Conservation (phyloP, 1,140 invertebrate species). For the Eupristina koningsbergeri region DNA sequence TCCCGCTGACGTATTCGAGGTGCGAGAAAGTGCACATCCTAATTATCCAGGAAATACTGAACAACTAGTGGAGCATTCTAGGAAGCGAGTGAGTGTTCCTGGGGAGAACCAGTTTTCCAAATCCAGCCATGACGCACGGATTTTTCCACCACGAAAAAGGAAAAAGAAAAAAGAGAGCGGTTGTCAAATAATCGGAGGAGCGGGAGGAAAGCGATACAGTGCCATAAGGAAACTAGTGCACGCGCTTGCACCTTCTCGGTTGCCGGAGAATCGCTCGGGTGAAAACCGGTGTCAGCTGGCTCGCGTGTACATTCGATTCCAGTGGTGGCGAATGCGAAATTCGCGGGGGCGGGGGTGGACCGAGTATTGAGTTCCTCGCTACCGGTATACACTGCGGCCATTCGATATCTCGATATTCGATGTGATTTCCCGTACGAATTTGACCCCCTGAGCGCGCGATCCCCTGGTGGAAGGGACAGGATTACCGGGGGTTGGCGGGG, state of each 20-base stretch:
- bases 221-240: slow-evolving; percentile 3
- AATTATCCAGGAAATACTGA: neutral
- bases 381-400: slow-evolving; percentile 65
- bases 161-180: neutral
- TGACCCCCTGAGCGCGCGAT: slow-evolving; percentile 55
- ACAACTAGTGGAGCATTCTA: neutral
- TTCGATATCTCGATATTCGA: slow-evolving; percentile 57
- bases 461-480: no score
- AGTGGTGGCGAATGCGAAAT: neutral
- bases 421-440: slow-evolving; percentile 61
- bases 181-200: neutral
- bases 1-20: neutral
- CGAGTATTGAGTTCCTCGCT: slow-evolving; percentile 63
- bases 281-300: slow-evolving; percentile 62
- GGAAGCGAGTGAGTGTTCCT: no score
- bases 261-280: slow-evolving; percentile 34
- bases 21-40: neutral
- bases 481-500: no score
- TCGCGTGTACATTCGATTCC: slow-evolving; percentile 51
- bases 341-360: neutral
- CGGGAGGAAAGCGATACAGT: slow-evolving; percentile 29
- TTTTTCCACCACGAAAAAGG: neutral
- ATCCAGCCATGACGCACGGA: neutral
- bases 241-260: slow-evolving; percentile 15
- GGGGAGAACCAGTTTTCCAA: neutral